Conservation (phyloP, 2,113 vertebrate species). For the Acinonyx jubatus region DNA sequence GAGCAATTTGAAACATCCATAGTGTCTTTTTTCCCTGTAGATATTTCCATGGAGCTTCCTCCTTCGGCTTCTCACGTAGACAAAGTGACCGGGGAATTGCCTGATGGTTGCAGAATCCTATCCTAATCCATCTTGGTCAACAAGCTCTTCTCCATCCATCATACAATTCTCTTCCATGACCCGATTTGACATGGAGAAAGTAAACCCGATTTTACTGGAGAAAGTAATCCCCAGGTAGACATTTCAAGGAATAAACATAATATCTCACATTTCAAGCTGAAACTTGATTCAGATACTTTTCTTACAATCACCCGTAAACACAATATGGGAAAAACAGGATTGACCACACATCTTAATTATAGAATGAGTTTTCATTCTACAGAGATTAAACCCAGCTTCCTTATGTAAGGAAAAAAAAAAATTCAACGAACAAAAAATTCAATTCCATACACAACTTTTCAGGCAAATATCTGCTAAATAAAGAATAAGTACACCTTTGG, state of each 20-base stretch:
- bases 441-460: conserved; percentile 15
- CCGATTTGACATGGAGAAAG: background rate
- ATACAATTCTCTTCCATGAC: background rate
- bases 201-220: background rate
- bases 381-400: background rate
- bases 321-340: conserved; percentile 27
- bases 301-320: conserved; percentile 21
- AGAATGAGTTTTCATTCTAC: conserved; percentile 15
- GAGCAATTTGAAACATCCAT: background rate
- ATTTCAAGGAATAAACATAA: conserved; percentile 40
- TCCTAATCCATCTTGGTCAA: background rate
- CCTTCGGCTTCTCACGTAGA: background rate
- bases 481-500: background rate
- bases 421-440: background rate
- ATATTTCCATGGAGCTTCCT: background rate
- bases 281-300: conserved; percentile 45
- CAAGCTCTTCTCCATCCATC: conserved; percentile 13
- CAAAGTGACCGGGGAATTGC: background rate
- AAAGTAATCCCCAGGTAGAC: background rate
- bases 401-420: background rate
- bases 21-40: too few relatives aligned
- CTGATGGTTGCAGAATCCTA: background rate
- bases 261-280: conserved; percentile 16
- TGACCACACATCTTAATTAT: background rate
- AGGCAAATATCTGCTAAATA: background rate